Percentiles rank a stretch among this genome's conserved stretches.
phyloP scores from a whole-genome alignment of 2,797 vertebrate genomes.

The Natrix natrix region DNA sequence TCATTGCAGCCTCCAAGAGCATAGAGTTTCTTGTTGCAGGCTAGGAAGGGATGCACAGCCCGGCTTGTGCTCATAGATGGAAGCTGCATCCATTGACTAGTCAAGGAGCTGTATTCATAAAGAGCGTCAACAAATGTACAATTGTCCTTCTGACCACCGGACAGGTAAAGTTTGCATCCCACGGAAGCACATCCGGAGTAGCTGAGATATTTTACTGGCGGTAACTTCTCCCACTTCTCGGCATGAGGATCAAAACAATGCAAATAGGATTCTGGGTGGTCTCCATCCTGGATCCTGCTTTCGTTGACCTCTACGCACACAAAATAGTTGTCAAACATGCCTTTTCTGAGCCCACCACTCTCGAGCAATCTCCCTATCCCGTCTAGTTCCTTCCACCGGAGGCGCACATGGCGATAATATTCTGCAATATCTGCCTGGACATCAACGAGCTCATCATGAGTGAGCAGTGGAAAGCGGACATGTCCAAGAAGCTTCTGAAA shows the following conservation, averaged over 20 bases:
- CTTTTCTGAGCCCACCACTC: conserved; percentile 77
- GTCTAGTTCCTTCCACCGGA: conserved; percentile 75
- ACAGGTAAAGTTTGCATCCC: conserved; percentile 77
- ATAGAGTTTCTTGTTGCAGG: conserved; percentile 71
- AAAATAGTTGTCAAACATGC: conserved; percentile 84
- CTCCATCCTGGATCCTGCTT: conserved; percentile 62
- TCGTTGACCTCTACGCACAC: conserved; percentile 82
- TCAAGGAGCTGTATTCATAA: conserved; percentile 80
- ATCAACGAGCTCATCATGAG: conserved; percentile 20
- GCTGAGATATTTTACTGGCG: conserved; percentile 75
- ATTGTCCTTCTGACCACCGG: conserved; percentile 76
- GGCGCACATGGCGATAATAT: conserved; percentile 31
- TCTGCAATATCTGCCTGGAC: conserved; percentile 24
- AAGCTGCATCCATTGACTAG: conserved; percentile 76
- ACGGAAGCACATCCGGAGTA: conserved; percentile 79
- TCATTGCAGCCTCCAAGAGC: conserved; percentile 80
- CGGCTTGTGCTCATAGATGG: conserved; percentile 74
- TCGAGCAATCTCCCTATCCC: conserved; percentile 67
- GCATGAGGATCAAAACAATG: conserved; percentile 32
- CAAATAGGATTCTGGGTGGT: conserved; percentile 56
- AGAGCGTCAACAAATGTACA: conserved; percentile 76
- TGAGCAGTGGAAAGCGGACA: conserved; percentile 40
- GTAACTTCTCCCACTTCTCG: conserved; percentile 80
- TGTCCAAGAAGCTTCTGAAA: conserved; percentile 21
- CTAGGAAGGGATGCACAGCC: conserved; percentile 78